Evolutionary conservation across 2,797 vertebrate genomes (phyloP), one percentile per base, ranked within the genome.

Genomic region (Streptopelia turtur): DNA sequence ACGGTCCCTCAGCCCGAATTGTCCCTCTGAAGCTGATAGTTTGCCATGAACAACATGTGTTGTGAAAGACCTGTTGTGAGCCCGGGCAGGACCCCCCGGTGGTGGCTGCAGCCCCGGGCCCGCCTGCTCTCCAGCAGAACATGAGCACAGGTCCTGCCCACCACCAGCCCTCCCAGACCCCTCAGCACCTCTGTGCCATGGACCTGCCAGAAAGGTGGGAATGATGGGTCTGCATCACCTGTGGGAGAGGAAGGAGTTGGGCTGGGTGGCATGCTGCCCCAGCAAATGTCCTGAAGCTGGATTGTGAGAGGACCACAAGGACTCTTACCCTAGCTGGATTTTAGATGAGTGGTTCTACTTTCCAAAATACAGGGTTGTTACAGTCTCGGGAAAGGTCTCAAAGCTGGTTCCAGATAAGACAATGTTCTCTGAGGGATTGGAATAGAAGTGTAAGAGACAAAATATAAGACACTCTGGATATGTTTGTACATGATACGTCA

Each of bases 81-180:
- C 20, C 30, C 18, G 16, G 49, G 20, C 45, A 35, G 50, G 75
- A 30, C n/a, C 10, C 5, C 0, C 5, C 0, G 1, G 28, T 20
- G n/a, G 20, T 7, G 23, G 23, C 63, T 79, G 59, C 72, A 93
- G n/a, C 33, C 45, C 28, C 1, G 0, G 31, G 8, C 59, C 35
- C 49, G 27, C 35, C 45, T 85, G 31, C 41, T 21, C 20, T 17
- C 41, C 14, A 6, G 30, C 25, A 35, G 31, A 30, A 43, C 47
- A 14, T 0, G 0, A 50, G 43, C 52, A 14, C 56, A 56, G 53
- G 47, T 69, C 53, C 84, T 65, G 41, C 43, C 22, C 16, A 4
- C 59, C 24, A 2, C 27, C 1, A 1, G 2, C 7, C n/a, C 33
- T 17, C 9, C 35, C 57, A 27, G 30, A 6, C 12, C 64, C 9